Percentiles rank a stretch among this genome's conserved stretches.
Conservation (phyloP, 2,888 invertebrate species). For the Gastrophysa polygoni region DNA sequence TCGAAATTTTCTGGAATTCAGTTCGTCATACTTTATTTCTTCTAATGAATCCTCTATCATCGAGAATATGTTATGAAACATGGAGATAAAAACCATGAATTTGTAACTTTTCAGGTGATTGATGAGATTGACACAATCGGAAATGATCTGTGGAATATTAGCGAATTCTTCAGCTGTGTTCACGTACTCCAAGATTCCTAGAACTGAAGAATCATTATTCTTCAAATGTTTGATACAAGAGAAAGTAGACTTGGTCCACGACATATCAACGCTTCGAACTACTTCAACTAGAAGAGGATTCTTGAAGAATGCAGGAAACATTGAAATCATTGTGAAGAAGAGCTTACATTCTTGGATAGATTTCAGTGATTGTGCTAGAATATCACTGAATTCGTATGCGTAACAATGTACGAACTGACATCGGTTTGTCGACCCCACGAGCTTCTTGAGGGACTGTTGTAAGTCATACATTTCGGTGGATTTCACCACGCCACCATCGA, state of each 20-base stretch:
- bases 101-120: slow-evolving; percentile 18
- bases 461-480: slow-evolving; percentile 22
- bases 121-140: slow-evolving; percentile 13
- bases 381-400: slow-evolving; percentile 17
- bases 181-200: slow-evolving; percentile 15
- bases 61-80: slow-evolving; percentile 11
- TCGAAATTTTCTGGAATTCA: not conserved
- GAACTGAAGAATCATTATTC: slow-evolving; percentile 11
- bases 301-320: slow-evolving; percentile 5
- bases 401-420: slow-evolving; percentile 19
- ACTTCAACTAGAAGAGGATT: not conserved
- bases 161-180: slow-evolving; percentile 18
- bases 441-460: slow-evolving; percentile 17
- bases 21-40: slow-evolving; percentile 2
- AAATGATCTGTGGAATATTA: slow-evolving; percentile 1
- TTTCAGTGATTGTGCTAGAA: slow-evolving; percentile 16
- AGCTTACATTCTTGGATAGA: slow-evolving; percentile 18
- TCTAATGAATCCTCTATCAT: slow-evolving; percentile 1
- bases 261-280: not conserved
- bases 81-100: slow-evolving; percentile 16
- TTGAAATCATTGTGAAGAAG: slow-evolving; percentile 14
- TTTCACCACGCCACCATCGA: slow-evolving; percentile 22
- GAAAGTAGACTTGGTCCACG: slow-evolving; percentile 5
- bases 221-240: slow-evolving; percentile 9
- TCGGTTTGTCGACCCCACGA: not conserved